Percentiles rank a stretch among this genome's conserved stretches.
Conservation (phyloP, 2,797 vertebrate species). For the Masticophis lateralis region DNA sequence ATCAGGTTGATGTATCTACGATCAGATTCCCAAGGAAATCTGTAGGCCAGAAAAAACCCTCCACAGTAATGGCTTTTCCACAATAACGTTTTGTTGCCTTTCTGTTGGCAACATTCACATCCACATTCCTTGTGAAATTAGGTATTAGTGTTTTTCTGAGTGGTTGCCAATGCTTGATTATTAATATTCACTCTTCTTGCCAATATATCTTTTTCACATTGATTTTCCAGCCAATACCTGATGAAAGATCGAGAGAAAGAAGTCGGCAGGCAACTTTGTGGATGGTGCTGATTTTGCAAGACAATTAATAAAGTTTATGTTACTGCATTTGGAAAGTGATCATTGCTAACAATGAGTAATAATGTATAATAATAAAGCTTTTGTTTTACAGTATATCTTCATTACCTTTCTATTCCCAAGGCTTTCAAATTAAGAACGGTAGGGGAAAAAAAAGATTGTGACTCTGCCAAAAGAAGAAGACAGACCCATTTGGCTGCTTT, state of each 20-base stretch:
- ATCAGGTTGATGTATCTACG: background rate
- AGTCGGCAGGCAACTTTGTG: background rate
- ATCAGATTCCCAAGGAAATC: background rate
- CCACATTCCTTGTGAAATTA: background rate
- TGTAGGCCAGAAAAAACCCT: background rate
- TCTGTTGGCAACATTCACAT: background rate
- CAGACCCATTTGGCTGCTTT: background rate
- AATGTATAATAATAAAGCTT: slow-evolving; percentile 7
- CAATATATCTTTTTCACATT: background rate
- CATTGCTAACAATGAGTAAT: slow-evolving; percentile 30
- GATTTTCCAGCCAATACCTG: background rate
- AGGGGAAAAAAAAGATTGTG: rapidly evolving
- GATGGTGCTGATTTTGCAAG: background rate
- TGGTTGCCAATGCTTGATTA: background rate
- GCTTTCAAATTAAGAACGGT: background rate
- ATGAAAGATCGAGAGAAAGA: background rate
- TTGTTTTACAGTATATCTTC: background rate
- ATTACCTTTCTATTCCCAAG: background rate
- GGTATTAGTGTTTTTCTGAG: background rate
- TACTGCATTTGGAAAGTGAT: background rate
- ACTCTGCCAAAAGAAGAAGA: background rate
- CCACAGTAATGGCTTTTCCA: background rate
- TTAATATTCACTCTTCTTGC: background rate
- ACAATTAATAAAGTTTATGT: slow-evolving; percentile 6
- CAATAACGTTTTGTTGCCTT: background rate